Evolutionary conservation across 2,888 invertebrate species (phyloP).

Genomic region (Chelonus formosanus): DNA sequence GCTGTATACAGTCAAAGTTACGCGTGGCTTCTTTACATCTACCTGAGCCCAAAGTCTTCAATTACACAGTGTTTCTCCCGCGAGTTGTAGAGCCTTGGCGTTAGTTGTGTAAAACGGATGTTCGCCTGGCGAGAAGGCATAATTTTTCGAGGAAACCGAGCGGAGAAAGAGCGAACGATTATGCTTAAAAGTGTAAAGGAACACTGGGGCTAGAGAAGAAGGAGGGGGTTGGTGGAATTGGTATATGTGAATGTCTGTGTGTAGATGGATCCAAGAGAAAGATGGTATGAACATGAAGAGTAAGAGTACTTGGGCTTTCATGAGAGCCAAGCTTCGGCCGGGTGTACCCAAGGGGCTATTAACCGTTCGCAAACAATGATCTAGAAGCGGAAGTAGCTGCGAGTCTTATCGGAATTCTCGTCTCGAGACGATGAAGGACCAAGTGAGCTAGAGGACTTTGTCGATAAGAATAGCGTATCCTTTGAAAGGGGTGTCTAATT

Average conservation of each 20-base stretch:
- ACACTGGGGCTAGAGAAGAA: neutral
- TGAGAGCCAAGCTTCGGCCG: conserved; percentile 49
- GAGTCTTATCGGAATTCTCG: conserved; percentile 59
- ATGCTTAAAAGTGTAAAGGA: too few species aligned
- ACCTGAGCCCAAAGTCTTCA: too few species aligned
- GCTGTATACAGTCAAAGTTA: too few species aligned
- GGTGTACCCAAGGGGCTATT: conserved; percentile 61
- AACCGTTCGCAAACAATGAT: conserved; percentile 64
- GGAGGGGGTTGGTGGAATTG: conserved; percentile 30
- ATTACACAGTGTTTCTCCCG: too few species aligned
- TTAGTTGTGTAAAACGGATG: conserved; percentile 50
- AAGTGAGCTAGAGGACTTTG: conserved; percentile 28
- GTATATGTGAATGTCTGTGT: neutral
- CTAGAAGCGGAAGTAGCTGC: conserved; percentile 60
- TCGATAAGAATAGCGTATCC: conserved; percentile 38
- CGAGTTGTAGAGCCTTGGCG: neutral
- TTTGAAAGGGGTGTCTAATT: conserved; percentile 53
- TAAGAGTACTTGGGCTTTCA: conserved; percentile 44
- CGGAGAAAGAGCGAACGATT: conserved; percentile 10
- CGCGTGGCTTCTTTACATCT: too few species aligned
- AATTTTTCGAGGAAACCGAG: conserved; percentile 51
- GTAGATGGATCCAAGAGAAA: conserved; percentile 39
- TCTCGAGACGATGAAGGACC: conserved; percentile 41
- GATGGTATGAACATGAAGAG: neutral
- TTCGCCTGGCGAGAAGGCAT: conserved; percentile 48